Evolutionary conservation across 2,113 vertebrate genomes (phyloP).

Genomic region (Falcunculus frontatus): DNA sequence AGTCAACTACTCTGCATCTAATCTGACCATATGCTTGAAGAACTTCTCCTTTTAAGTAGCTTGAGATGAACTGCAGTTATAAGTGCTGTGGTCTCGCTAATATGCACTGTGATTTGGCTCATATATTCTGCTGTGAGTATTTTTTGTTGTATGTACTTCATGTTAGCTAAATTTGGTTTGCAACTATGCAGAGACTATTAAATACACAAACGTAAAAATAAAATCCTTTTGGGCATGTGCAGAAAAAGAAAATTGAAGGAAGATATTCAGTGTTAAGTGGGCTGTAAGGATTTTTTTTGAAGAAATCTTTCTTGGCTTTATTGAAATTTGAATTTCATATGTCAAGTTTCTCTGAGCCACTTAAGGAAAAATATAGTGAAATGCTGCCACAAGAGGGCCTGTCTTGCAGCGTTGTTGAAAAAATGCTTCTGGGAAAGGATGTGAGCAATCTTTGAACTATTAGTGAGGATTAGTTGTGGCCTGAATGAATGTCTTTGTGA

Average conservation of each 20-base stretch:
- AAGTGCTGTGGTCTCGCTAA: not conserved
- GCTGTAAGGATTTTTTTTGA: not conserved
- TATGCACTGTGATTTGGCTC: not conserved
- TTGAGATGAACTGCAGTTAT: not conserved
- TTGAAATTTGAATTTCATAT: not conserved
- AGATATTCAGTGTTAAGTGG: not conserved
- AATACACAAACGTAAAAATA: not conserved
- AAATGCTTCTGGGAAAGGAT: not conserved
- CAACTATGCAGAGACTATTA: not conserved
- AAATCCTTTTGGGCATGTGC: not conserved
- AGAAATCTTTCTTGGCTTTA: not conserved
- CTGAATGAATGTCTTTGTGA: not conserved
- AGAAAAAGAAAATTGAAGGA: not conserved
- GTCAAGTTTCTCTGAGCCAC: not conserved
- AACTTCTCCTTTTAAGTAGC: not conserved
- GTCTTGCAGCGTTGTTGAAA: not conserved
- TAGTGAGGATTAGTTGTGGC: not conserved
- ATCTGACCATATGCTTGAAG: not conserved
- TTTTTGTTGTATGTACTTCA: not conserved
- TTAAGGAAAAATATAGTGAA: not conserved
- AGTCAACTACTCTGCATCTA: not conserved
- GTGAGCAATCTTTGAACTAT: not conserved
- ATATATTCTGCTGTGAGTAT: not conserved
- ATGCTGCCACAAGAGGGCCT: slow-evolving; percentile 46
- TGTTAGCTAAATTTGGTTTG: not conserved